Evolutionary conservation across 2,888 invertebrate species (phyloP), one percentile per base, ranked within the genome.

Genomic region (Drosophila differens): DNA sequence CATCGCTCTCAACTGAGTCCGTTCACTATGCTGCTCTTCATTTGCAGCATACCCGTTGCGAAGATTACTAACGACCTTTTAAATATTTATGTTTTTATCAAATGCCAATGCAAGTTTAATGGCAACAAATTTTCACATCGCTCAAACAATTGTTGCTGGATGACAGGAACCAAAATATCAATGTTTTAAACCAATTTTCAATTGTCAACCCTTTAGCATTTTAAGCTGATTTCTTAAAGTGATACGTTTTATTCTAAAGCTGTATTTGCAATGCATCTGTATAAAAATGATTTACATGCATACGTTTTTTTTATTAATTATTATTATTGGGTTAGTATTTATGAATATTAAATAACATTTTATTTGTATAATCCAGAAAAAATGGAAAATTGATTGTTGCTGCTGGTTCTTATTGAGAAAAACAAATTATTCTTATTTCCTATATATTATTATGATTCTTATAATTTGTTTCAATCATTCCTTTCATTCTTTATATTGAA

Each of bases 1-100:
- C 79, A 85, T 32, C 57, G 51, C 60, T 32, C 37, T 54, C 58
- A 66, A 7, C 39, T 30, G 52, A 35, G 25, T 39, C 16, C 44
- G 37, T 53, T 53, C 49, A 7, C 49, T 10, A n/a, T 41, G 3
- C 30, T 16, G 22, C 41, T 35, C 58, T 28, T 28, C 28, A 58
- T 51, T 51, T 33, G 32, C 33, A 22, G 14, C 2, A 62, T 37
- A 25, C 25, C 35, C 54, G 25, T 28, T 10, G 9, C 16, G 33
- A 3, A 4, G 4, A 12, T 37, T 12, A 3, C 25, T 14, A 14
- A 57, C 7, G 22, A 19, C 47, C 47, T 25, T 25, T 47, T 25
- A 9, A 47, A 47, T 47, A 47, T 47, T 47, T 25, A 47, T 47
- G 47, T 28, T 25, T 4, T 25, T 9, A 47, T 25, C 25, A 47